Evolutionary conservation across 2,113 vertebrate species (phyloP), one percentile per base, ranked within the genome.

Genomic region (Ramphastos sulfuratus): DNA sequence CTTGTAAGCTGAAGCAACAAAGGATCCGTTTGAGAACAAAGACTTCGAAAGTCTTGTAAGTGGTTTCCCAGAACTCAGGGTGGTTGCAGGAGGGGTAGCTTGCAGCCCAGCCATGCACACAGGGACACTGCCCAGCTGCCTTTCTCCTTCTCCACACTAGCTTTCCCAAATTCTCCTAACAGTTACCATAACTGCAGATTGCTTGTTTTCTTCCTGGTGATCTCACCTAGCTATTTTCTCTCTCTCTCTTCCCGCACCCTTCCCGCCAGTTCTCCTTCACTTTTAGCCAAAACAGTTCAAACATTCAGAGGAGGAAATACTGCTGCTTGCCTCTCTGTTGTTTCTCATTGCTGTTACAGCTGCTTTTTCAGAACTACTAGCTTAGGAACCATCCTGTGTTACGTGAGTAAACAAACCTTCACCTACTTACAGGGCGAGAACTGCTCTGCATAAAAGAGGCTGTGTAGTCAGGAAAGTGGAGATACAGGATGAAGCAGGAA

Each of bases 11-110:
- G 94, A 96, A 96, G 87, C 73, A 95, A 42, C 61, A 80, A 82
- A 96, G 66, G 64, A 72, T 92, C 71, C 69, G 78, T 91, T 95
- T 96, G 91, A 96, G 87, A 93, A 81, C 81, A 96, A 93, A 96
- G 94, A 91, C 87, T 96, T 90, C 88, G 79, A 90, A 97, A 96
- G 87, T 59, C 69, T 69, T 74, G 44, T 61, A 95, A 97, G 60
- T 81, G 33, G 82, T 87, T 97, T 97, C 93, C 95, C 93, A 97
- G 93, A 90, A 77, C 71, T 72, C 1, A 5, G 86, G 92, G 72
- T 7, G 1, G 1, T 60, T 55, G 21, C 50, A 94, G 90, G 94
- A 91, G 96, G 84, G 59, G 59, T 25, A 81, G 48, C 39, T 73
- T 82, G 54, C 59, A 78, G 73, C 94, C 60, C n/a, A 55, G 81